Evolutionary conservation across 2,888 invertebrate species (phyloP).

Genomic region (Schizaphis graminum): DNA sequence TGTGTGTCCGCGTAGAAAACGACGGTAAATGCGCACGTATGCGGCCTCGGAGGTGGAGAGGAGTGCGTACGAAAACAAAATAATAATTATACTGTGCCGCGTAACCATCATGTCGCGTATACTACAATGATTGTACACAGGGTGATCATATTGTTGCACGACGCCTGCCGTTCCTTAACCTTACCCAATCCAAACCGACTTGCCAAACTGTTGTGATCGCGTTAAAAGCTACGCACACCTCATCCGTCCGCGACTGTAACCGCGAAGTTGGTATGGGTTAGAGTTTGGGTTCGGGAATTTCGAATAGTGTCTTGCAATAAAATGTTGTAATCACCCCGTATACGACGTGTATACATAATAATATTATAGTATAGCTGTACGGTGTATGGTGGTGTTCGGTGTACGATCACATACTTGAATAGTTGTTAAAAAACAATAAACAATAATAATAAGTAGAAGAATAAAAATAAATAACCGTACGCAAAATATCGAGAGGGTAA

Average conservation of each 20-base stretch:
- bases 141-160: not conserved
- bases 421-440: not conserved
- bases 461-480: not conserved
- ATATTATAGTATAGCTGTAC: not conserved
- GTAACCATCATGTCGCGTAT: not conserved
- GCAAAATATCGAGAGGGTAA: too few relatives aligned
- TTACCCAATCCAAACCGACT: not conserved
- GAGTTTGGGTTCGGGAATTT: not conserved
- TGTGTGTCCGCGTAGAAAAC: not conserved
- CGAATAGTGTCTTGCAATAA: not conserved
- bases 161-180: not conserved
- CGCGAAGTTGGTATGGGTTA: not conserved
- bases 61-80: conserved; percentile 9
- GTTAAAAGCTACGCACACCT: not conserved
- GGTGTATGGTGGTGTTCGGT: not conserved
- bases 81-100: conserved; percentile 3
- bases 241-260: not conserved
- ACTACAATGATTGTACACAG: not conserved
- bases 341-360: not conserved
- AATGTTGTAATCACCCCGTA: not conserved
- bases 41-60: not conserved
- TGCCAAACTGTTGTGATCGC: not conserved
- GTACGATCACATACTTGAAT: not conserved
- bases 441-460: not conserved
- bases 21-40: not conserved